Base-by-base conservation (phyloP, 35 echinoderm and acorn worm species). In the Holothuria glaberrima region DNA sequence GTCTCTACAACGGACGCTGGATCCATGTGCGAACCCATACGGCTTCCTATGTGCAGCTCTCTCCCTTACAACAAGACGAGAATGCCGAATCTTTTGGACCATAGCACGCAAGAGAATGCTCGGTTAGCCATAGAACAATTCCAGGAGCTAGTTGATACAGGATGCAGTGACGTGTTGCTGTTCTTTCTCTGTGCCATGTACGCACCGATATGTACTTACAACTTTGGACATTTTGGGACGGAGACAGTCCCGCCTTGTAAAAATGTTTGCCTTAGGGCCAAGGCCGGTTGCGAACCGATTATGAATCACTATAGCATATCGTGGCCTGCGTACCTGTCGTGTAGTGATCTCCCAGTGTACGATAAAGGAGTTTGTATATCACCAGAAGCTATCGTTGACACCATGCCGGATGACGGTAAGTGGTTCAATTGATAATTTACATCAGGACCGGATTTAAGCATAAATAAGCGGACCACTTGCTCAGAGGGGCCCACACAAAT, bases 161-260 rank as follows among this genome's bases (percentile, higher is more conserved):
- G 93, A 61, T 99, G 97, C 75, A 99, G 93, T 76, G 84, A 86
- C 0, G 56, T 90, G 13, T 70, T 99, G 44, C 25, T 88, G 12
- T 99, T 99, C 74, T 99, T 95, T 62, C 89, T 99, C 0, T 99
- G 97, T 30, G 86, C 97, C 1, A 99, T 99, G 93, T 99, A 99
- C 89, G 97, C 93, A 18, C 97, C 97, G 0, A 99, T 99, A 14
- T 99, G 97, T 60, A 95, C 97, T 46, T 86, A 86, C n/a, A 87
- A 87, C 35, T 87, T 87, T 50, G 71, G 92, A 41, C 86, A 80
- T 14, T 95, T 95, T 63, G 75, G 92, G 60, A 86, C 89, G 18
- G 93, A 95, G 18, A 68, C 91, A 9, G 91, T 99, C 2, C 97
- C 93, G 5, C 97, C 97, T 13, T 99, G 97, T 68, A 99, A 93